A percentile compares a stretch with the other conserved stretches of the same genome.
phyloP scores from a whole-genome alignment of 2,888 invertebrate genomes.

The Napeogenes inachia region DNA sequence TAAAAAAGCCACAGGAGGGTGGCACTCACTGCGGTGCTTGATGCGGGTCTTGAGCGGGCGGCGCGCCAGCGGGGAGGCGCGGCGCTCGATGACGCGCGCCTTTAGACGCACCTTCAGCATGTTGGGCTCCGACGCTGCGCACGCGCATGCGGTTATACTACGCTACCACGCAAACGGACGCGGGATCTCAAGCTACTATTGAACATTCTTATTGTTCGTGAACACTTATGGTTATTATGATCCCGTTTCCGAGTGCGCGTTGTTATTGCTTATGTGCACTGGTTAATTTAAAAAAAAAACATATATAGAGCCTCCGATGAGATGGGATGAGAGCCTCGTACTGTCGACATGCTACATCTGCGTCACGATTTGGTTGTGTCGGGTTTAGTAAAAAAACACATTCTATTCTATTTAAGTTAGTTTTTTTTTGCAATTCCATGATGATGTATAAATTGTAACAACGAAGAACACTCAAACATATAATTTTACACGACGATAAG shows the following conservation, averaged over 20 bases:
- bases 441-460: slow-evolving; percentile 8
- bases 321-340: not conserved
- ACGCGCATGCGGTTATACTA: slow-evolving; percentile 51
- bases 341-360: not conserved
- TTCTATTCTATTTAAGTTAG: too few species aligned
- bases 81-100: slow-evolving; percentile 96
- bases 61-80: slow-evolving; percentile 93
- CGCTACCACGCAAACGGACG: slow-evolving; percentile 20
- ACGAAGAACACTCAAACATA: slow-evolving; percentile 4
- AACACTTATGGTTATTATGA: not conserved
- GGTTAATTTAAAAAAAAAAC: slow-evolving; percentile 3
- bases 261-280: slow-evolving; percentile 5
- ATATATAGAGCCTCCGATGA: not conserved
- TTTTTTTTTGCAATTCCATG: not conserved
- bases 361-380: too few species aligned
- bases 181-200: slow-evolving; percentile 3
- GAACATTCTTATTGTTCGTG: not conserved
- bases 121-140: slow-evolving; percentile 96
- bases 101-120: slow-evolving; percentile 94
- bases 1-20: not conserved
- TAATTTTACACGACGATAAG: not conserved
- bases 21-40: slow-evolving; percentile 79
- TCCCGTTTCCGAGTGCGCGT: slow-evolving; percentile 6
- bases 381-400: too few species aligned
- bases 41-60: slow-evolving; percentile 85